A percentile compares a stretch with the other conserved stretches of the same genome.
Evolutionary conservation across 2,113 vertebrate species (phyloP).

Genomic region (Pseudorectes ferrugineus): DNA sequence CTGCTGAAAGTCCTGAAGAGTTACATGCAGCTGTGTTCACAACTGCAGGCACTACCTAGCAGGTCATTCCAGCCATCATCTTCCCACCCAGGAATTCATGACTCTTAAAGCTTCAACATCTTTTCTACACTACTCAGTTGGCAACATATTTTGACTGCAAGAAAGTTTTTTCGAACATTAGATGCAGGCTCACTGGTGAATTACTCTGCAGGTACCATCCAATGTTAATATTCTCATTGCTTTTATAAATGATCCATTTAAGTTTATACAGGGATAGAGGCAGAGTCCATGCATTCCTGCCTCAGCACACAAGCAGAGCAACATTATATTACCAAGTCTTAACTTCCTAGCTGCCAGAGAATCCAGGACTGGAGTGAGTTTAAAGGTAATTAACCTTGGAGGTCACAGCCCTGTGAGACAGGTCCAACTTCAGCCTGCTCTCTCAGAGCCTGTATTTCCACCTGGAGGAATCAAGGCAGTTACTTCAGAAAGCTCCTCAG

Average conservation of each 20-base stretch:
- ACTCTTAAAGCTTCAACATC: neutral
- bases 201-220: neutral
- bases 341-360: neutral
- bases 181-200: neutral
- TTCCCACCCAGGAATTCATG: neutral
- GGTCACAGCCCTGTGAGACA: neutral
- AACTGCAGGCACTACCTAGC: neutral
- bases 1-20: neutral
- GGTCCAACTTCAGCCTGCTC: neutral
- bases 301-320: neutral
- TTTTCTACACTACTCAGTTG: neutral
- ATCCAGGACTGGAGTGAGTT: neutral
- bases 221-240: neutral
- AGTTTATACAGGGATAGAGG: neutral
- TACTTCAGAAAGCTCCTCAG: neutral
- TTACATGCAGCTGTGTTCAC: neutral
- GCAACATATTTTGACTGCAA: neutral
- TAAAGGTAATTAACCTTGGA: constrained; percentile 20
- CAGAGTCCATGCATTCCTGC: neutral
- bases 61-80: neutral
- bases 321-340: neutral
- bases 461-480: neutral
- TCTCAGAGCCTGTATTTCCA: neutral
- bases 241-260: neutral
- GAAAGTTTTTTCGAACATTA: neutral